phyloP scores from a whole-genome alignment of 1,140 invertebrate genomes.

The Bicyclus anynana region DNA sequence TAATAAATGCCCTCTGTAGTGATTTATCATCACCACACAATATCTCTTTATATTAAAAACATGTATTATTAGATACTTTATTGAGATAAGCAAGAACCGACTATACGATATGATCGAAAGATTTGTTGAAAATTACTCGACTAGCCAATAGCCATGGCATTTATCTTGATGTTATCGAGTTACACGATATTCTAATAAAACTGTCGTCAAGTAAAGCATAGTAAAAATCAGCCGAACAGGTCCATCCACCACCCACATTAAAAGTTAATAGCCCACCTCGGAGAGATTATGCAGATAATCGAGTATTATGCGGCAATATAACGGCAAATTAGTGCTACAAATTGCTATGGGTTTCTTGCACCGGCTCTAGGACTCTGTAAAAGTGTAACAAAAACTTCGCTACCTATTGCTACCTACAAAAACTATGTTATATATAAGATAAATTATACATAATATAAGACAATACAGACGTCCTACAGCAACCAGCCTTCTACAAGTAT shows the following conservation, averaged over 20 bases:
- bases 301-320: constrained; percentile 4
- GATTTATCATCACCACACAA: no score
- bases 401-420: not conserved
- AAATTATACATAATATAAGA: no score
- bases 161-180: not conserved
- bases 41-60: no score
- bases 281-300: constrained; percentile 7
- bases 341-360: constrained; percentile 1
- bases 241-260: not conserved
- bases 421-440: no score
- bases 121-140: not conserved
- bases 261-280: constrained; percentile 3
- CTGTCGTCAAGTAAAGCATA: not conserved
- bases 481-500: no score
- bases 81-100: no score
- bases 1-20: no score
- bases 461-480: no score
- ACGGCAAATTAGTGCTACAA: constrained; percentile 1
- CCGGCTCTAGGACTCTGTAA: not conserved
- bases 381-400: not conserved
- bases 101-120: not conserved
- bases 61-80: no score
- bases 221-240: constrained; percentile 1
- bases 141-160: not conserved
- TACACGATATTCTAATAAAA: constrained; percentile 4